Percentiles rank a stretch among this genome's conserved stretches.
Evolutionary conservation across 2,797 vertebrate species (phyloP).

Genomic region (Arrhamphus sclerolepis): DNA sequence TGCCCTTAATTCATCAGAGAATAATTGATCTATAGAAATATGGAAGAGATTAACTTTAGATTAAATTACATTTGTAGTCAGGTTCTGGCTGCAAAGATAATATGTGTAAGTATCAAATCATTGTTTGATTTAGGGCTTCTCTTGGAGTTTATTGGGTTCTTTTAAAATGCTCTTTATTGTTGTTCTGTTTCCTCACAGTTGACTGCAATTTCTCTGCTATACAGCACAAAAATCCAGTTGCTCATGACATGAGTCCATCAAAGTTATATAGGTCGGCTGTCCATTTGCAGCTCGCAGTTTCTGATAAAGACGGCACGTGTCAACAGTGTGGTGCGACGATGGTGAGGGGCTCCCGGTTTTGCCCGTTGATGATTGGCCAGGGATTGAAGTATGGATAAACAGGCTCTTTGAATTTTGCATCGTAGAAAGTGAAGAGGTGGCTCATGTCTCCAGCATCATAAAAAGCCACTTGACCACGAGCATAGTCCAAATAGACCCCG

Average conservation of each 20-base stretch:
- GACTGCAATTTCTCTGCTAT: not conserved
- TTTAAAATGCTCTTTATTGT: not conserved
- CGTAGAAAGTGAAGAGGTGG: conserved; percentile 78
- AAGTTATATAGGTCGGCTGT: not conserved
- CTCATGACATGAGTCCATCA: conserved; percentile 14
- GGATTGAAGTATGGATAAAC: conserved; percentile 81
- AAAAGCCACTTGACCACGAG: conserved; percentile 72
- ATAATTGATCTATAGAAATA: not conserved
- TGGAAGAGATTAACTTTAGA: not conserved
- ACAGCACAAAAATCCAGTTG: conserved; percentile 4
- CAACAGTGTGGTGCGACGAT: conserved; percentile 63
- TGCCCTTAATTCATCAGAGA: conserved; percentile 1
- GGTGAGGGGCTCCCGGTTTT: conserved; percentile 77
- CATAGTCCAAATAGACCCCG: conserved; percentile 79
- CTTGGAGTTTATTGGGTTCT: not conserved
- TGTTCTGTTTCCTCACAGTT: not conserved
- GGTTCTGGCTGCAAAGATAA: not conserved
- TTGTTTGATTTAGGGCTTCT: conserved; percentile 9
- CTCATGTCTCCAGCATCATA: conserved; percentile 78
- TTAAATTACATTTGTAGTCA: not conserved
- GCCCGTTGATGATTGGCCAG: conserved; percentile 80
- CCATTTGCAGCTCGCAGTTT: too few species aligned
- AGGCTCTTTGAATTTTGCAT: conserved; percentile 72
- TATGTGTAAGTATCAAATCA: not conserved
- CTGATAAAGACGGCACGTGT: conserved; percentile 15